Evolutionary conservation across 2,797 vertebrate species (phyloP), one percentile per base, ranked within the genome.

Genomic region (Xiphophorus birchmanni): DNA sequence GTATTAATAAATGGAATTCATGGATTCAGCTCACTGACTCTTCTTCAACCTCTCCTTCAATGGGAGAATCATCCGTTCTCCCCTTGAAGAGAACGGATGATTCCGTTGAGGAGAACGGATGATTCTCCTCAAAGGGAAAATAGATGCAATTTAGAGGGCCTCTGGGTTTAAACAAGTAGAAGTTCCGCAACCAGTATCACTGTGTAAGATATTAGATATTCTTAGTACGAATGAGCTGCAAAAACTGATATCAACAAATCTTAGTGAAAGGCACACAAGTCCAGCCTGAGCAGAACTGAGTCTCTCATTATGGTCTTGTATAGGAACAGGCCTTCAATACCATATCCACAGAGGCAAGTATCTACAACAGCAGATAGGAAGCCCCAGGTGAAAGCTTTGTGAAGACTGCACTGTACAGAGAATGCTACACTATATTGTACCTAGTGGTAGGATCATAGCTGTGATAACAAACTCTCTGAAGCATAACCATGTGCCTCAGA

Each of bases 381-480:
- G 35, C 63, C 63, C 63, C 37, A 67, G 63, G 63, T 37, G 63
- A 18, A 67, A 23, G 18, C 21, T 67, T 67, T 40, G 63, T 23
- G 63, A 65, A 65, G 32, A 23, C 63, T 67, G 63, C 35, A 67
- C 3, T 37, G 63, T 18, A 21, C 21, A 69, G 21, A 42, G 37
- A 69, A 10, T 69, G 21, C 37, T 42, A 42, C 65, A 42, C 37
- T 42, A 40, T 42, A 42, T 40, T 40, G 65, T 42, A 42, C 4
- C 37, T 69, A 21, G 37, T 42, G 11, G 35, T 69, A 69, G 23
- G 65, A 69, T 69, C 8, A 26, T 42, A 42, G 21, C 17, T 11
- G 10, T 42, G 21, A 69, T 42, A 69, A 69, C 4, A 69, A 26
- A 69, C 65, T 69, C 65, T 69, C 65, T 37, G 65, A 69, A 69